Conservation (phyloP, 2,888 invertebrate genomes). For the Gryllus longicercus region DNA sequence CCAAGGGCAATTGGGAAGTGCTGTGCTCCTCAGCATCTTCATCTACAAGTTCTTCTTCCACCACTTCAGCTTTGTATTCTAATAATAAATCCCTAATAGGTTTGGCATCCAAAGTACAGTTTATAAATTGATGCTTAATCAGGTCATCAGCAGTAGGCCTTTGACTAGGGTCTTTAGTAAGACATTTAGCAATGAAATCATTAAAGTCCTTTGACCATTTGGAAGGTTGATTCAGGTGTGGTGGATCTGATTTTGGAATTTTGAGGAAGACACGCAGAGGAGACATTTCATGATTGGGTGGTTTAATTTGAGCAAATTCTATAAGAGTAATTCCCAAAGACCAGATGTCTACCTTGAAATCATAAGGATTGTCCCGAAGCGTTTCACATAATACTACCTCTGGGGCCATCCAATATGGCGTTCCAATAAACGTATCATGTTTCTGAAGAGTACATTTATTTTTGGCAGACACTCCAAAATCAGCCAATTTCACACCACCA, state of each 20-base stretch:
- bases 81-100: slow-evolving; percentile 84
- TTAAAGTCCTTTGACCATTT: slow-evolving; percentile 84
- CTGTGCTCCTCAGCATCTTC: slow-evolving; percentile 89
- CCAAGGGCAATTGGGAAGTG: slow-evolving; percentile 83
- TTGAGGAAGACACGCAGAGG: slow-evolving; percentile 97
- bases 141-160: slow-evolving; percentile 83
- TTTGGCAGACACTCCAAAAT: slow-evolving; percentile 99
- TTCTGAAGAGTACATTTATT: slow-evolving; percentile 93
- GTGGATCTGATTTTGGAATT: slow-evolving; percentile 98
- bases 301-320: slow-evolving; percentile 99
- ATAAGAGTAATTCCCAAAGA: slow-evolving; percentile 96
- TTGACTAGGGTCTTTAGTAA: slow-evolving; percentile 89
- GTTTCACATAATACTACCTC: slow-evolving; percentile 99
- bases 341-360: slow-evolving; percentile 97
- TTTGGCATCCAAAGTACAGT: slow-evolving; percentile 74
- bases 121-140: slow-evolving; percentile 84
- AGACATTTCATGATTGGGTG: slow-evolving; percentile 98
- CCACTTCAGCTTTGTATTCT: slow-evolving; percentile 96
- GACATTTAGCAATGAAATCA: slow-evolving; percentile 85
- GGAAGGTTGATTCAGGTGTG: slow-evolving; percentile 83
- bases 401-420: slow-evolving; percentile 99
- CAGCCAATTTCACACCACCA: slow-evolving; percentile 95
- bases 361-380: slow-evolving; percentile 96
- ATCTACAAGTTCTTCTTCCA: slow-evolving; percentile 86
- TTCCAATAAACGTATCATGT: slow-evolving; percentile 98